These are phyloP conservation scores for Solea solea DNA, from an alignment of 2,113 vertebrate species.

Conservation along the genomic window DNA sequence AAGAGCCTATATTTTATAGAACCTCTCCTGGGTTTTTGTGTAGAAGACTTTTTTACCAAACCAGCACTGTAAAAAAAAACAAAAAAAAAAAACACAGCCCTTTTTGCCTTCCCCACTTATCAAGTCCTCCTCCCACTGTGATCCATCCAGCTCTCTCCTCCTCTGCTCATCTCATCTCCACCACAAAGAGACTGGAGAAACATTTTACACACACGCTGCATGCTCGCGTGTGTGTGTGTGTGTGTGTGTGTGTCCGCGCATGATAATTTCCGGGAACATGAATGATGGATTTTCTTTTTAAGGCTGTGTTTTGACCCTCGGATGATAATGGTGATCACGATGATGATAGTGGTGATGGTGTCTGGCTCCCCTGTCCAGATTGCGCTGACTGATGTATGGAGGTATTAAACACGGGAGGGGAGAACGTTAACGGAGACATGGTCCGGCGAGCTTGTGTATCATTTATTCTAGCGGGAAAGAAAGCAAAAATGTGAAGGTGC, in stretches of 20 bases:
- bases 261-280: conserved; percentile 44
- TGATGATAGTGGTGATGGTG: conserved; percentile 14
- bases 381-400: conserved; percentile 19
- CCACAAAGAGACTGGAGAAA: conserved; percentile 46
- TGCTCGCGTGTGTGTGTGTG: neutral
- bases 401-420: conserved; percentile 26
- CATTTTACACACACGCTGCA: conserved; percentile 34
- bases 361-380: conserved; percentile 46
- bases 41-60: conserved; percentile 49
- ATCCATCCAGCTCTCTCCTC: conserved; percentile 31
- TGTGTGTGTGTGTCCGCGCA: conserved; percentile 3
- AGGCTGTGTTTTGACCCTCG: conserved; percentile 48
- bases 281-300: conserved; percentile 42
- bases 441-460: conserved; percentile 37
- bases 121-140: conserved; percentile 53
- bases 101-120: conserved; percentile 40
- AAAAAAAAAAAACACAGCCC: conserved; percentile 30
- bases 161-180: conserved; percentile 33
- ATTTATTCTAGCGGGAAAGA: conserved; percentile 43
- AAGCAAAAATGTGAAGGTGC: conserved; percentile 45
- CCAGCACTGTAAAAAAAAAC: conserved; percentile 33
- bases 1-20: conserved; percentile 58
- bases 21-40: conserved; percentile 51
- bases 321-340: conserved; percentile 48
- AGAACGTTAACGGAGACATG: conserved; percentile 23